Evolutionary conservation across 2,113 vertebrate genomes (phyloP).

Genomic region (Aegithalos caudatus): DNA sequence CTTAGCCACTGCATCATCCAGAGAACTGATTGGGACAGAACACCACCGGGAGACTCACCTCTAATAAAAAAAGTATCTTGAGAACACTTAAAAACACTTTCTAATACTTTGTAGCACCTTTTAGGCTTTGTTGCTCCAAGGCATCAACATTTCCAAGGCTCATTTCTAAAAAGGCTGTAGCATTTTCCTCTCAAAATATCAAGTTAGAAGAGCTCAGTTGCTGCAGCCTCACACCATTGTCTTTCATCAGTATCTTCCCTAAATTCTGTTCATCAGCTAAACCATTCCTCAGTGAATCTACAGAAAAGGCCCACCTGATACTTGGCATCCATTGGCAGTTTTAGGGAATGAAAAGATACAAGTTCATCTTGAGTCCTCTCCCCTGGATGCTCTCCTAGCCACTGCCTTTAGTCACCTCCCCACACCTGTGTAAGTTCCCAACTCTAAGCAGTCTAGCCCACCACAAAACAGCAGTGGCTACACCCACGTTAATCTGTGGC

Average conservation of each 20-base stretch:
- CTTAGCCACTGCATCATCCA: neutral
- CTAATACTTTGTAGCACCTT: neutral
- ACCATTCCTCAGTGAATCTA: rapidly evolving
- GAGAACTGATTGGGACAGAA: neutral
- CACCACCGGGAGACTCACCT: neutral
- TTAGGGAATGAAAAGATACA: neutral
- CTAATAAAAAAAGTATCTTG: neutral
- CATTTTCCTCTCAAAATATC: neutral
- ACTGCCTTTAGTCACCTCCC: neutral
- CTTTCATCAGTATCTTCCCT: neutral
- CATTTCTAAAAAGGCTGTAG: neutral
- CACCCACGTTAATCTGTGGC: neutral
- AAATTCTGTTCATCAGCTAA: neutral
- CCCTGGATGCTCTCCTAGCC: neutral
- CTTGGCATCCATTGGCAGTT: neutral
- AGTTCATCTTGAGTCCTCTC: neutral
- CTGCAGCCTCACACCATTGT: neutral
- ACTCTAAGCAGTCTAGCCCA: neutral
- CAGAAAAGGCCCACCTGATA: neutral
- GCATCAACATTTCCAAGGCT: neutral
- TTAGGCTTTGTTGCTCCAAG: neutral
- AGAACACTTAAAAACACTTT: neutral
- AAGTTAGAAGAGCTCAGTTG: neutral
- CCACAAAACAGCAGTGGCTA: neutral
- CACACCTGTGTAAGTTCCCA: no score